These are phyloP conservation scores for Cantharis flavilabris DNA, from an alignment of 2,888 invertebrate genomes.

Conservation along the genomic window DNA sequence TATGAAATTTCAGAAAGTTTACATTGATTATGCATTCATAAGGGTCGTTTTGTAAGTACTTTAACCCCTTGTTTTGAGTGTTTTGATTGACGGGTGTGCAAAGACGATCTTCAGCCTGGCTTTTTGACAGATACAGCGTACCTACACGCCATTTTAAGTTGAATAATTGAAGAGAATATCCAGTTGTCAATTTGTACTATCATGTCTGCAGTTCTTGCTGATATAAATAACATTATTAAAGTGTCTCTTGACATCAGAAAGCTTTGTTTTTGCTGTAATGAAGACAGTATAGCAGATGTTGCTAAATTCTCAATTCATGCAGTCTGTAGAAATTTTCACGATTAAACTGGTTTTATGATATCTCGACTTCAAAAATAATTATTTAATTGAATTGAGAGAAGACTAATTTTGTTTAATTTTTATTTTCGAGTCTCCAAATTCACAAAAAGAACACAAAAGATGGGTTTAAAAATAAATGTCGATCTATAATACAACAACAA, in stretches of 20 bases:
- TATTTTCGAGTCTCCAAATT: neutral
- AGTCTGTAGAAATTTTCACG: slow-evolving; percentile 30
- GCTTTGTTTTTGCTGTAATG: slow-evolving; percentile 45
- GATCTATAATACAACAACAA: neutral
- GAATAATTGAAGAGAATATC: slow-evolving; percentile 48
- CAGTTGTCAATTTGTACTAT: slow-evolving; percentile 49
- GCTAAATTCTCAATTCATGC: slow-evolving; percentile 29
- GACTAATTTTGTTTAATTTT: neutral
- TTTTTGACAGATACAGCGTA: slow-evolving; percentile 33
- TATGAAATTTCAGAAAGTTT: neutral
- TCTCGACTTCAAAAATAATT: slow-evolving; percentile 19
- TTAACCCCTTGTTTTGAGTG: slow-evolving; percentile 33
- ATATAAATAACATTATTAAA: slow-evolving; percentile 51
- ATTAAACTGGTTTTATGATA: slow-evolving; percentile 29
- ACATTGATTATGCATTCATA: slow-evolving; percentile 23
- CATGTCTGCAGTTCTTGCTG: slow-evolving; percentile 43
- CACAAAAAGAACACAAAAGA: neutral
- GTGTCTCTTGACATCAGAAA: slow-evolving; percentile 43
- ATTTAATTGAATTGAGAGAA: slow-evolving; percentile 16
- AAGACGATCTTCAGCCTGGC: slow-evolving; percentile 26
- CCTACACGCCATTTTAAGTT: slow-evolving; percentile 32
- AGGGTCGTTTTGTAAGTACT: slow-evolving; percentile 28
- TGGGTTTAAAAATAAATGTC: neutral
- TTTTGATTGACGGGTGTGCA: slow-evolving; percentile 33
- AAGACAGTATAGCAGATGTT: slow-evolving; percentile 45